phyloP scores from a whole-genome alignment of 2,797 vertebrate genomes.

The Sarcoramphus papa region DNA sequence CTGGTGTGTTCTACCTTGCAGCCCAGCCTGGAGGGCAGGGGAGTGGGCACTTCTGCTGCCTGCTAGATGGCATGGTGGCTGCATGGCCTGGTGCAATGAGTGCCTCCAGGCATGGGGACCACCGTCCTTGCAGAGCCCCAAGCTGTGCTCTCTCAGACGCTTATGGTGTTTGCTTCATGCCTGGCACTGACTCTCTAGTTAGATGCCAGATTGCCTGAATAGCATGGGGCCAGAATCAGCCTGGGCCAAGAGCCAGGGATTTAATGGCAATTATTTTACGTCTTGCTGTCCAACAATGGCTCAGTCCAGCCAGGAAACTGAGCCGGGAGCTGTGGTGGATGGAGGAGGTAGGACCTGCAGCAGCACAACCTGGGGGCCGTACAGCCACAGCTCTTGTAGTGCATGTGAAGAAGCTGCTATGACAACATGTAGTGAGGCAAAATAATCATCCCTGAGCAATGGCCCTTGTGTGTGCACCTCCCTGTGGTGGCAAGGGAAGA shows the following conservation, averaged over 20 bases:
- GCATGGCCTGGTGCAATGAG: background rate
- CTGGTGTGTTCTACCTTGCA: background rate
- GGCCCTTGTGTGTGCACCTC: background rate
- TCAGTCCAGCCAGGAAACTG: background rate
- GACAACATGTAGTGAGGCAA: background rate
- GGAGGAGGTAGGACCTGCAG: background rate
- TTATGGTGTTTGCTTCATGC: background rate
- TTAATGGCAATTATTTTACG: background rate
- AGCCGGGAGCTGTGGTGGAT: background rate
- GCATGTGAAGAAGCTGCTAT: background rate
- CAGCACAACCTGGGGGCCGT: accelerated
- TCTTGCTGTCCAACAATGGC: background rate
- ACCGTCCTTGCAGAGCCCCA: background rate
- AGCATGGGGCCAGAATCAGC: background rate
- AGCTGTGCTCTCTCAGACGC: background rate
- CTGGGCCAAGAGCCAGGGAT: background rate
- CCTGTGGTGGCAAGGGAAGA: background rate
- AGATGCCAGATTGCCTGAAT: background rate
- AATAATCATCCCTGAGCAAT: background rate
- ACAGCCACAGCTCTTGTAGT: background rate
- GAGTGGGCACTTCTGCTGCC: background rate
- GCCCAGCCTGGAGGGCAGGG: background rate
- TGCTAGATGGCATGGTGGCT: background rate
- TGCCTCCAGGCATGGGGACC: background rate
- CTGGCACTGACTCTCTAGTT: background rate